A percentile compares a stretch with the other conserved stretches of the same genome.
phyloP scores from a whole-genome alignment of 2,797 vertebrate species.

The Tenualosa ilisha region DNA sequence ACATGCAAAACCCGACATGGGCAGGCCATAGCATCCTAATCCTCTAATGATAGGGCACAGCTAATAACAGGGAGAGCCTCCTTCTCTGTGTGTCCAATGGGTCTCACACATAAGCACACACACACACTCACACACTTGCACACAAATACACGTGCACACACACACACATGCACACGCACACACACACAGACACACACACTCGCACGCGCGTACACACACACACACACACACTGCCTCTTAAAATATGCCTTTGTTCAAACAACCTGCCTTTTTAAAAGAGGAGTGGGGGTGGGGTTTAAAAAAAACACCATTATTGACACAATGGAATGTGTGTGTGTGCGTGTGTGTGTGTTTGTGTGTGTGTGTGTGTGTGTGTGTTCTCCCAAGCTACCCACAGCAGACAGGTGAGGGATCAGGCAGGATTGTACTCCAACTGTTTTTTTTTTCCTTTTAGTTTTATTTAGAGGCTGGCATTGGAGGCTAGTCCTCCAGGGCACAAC shows the following conservation, averaged over 20 bases:
- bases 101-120: constrained; percentile 38
- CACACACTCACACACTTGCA: constrained; percentile 36
- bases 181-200: constrained; percentile 41
- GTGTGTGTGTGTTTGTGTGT: constrained; percentile 4
- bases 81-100: constrained; percentile 59
- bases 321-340: constrained; percentile 59
- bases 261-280: constrained; percentile 64
- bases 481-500: not conserved
- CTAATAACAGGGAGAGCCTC: constrained; percentile 79
- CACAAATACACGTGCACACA: constrained; percentile 39
- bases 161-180: constrained; percentile 35
- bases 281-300: constrained; percentile 27
- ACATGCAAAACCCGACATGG: constrained; percentile 33
- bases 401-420: constrained; percentile 69
- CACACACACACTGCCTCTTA: constrained; percentile 53
- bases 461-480: not conserved
- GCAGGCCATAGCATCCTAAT: constrained; percentile 70
- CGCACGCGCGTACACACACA: constrained; percentile 38
- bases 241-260: constrained; percentile 76
- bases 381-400: constrained; percentile 49
- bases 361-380: constrained; percentile 13
- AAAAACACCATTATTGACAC: constrained; percentile 65
- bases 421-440: constrained; percentile 50
- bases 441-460: constrained; percentile 48
- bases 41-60: constrained; percentile 77